Percentiles rank a stretch among this genome's conserved stretches.
phyloP scores from a whole-genome alignment of 2,797 vertebrate genomes.

The Eutrigla gurnardus region DNA sequence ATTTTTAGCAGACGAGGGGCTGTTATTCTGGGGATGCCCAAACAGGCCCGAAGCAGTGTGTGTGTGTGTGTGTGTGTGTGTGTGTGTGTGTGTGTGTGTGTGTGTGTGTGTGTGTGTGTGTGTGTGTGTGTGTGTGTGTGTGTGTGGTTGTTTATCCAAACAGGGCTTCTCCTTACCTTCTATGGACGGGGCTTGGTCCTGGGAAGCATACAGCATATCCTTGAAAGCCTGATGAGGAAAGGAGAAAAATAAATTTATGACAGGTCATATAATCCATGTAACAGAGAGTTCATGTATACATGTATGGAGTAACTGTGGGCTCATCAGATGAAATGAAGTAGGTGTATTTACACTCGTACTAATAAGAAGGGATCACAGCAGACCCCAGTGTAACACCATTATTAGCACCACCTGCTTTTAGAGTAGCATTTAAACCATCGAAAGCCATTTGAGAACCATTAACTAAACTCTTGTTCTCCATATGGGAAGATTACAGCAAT shows the following conservation, averaged over 20 bases:
- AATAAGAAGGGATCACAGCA: constrained; percentile 13
- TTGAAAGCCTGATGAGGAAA: constrained; percentile 91
- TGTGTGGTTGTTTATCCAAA: constrained; percentile 45
- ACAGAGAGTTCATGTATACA: background rate
- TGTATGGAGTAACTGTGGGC: background rate
- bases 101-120: constrained; percentile 47
- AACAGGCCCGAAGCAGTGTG: constrained; percentile 42
- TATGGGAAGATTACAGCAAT: constrained; percentile 36
- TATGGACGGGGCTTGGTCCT: constrained; percentile 98
- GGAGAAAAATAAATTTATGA: constrained; percentile 42
- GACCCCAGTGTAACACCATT: constrained; percentile 7
- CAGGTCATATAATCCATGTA: background rate
- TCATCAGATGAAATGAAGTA: background rate
- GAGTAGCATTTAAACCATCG: constrained; percentile 33
- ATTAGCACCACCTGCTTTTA: constrained; percentile 51
- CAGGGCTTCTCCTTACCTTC: constrained; percentile 90
- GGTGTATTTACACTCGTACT: background rate
- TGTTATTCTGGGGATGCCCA: constrained; percentile 76
- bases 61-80: constrained; percentile 22
- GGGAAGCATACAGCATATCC: constrained; percentile 97
- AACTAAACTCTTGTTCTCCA: constrained; percentile 42
- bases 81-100: constrained; percentile 43
- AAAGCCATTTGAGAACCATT: constrained; percentile 44
- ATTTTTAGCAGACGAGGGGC: constrained; percentile 76
- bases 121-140: constrained; percentile 41